phyloP scores from a whole-genome alignment of 2,888 invertebrate genomes.

The Melinaea marsaeus region DNA sequence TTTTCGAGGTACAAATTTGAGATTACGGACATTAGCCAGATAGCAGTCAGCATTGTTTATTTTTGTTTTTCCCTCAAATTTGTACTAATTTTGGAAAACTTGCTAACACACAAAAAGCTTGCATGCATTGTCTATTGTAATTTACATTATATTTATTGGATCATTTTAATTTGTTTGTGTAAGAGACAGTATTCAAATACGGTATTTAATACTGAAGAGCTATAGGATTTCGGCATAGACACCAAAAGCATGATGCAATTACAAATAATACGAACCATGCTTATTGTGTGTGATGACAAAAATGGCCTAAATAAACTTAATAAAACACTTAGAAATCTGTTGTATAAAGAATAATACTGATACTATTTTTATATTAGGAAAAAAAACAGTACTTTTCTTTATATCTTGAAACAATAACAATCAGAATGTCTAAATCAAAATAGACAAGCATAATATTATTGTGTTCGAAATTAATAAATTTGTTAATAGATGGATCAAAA shows the following conservation, averaged over 20 bases:
- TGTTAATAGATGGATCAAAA: conserved; percentile 36
- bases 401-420: conserved; percentile 47
- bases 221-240: conserved; percentile 53
- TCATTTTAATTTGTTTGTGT: conserved; percentile 1
- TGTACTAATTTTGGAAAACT: conserved; percentile 43
- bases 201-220: conserved; percentile 16
- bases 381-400: conserved; percentile 56
- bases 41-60: conserved; percentile 33
- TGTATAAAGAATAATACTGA: conserved; percentile 63
- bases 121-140: conserved; percentile 60
- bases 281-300: conserved; percentile 59
- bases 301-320: conserved; percentile 42
- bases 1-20: conserved; percentile 34
- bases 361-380: conserved; percentile 6
- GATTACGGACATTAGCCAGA: conserved; percentile 49
- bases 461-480: conserved; percentile 42
- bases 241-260: conserved; percentile 76
- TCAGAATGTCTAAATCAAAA: conserved; percentile 54
- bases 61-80: conserved; percentile 47
- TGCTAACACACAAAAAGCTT: conserved; percentile 74
- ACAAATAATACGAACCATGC: conserved; percentile 67
- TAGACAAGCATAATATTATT: conserved; percentile 60
- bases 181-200: conserved; percentile 14
- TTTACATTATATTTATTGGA: conserved; percentile 9
- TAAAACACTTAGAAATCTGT: conserved; percentile 44